Conservation (phyloP, 2,888 invertebrate genomes). For the Eulithis testata region DNA sequence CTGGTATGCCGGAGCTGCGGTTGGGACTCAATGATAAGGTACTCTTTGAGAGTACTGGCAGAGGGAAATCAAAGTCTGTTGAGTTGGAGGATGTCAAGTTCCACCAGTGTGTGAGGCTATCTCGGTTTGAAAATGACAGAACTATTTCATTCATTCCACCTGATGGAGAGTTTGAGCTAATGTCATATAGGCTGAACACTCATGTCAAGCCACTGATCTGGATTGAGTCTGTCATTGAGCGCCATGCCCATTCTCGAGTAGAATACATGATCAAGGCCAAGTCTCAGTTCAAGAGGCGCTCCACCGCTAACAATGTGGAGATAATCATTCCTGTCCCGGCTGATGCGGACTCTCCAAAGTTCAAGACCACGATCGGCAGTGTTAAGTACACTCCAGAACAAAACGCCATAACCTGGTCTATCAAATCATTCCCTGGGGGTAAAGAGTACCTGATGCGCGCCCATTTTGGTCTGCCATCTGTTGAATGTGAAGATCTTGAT, state of each 20-base stretch:
- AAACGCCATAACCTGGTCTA: slow-evolving; percentile 98
- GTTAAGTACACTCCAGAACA: slow-evolving; percentile 99
- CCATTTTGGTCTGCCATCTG: slow-evolving; percentile 98
- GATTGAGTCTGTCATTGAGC: slow-evolving; percentile 99
- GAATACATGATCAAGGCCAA: slow-evolving; percentile 99
- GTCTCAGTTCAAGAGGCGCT: slow-evolving; percentile 98
- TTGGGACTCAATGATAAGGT: slow-evolving; percentile 99
- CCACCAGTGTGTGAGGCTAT: slow-evolving; percentile 98
- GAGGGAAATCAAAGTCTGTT: slow-evolving; percentile 98
- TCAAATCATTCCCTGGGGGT: slow-evolving; percentile 98
- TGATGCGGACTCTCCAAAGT: slow-evolving; percentile 99
- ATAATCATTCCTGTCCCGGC: slow-evolving; percentile 98
- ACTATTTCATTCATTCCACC: slow-evolving; percentile 99
- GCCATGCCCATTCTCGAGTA: slow-evolving; percentile 98
- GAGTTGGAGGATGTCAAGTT: slow-evolving; percentile 99
- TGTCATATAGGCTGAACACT: slow-evolving; percentile 98
- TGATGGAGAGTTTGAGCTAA: slow-evolving; percentile 99
- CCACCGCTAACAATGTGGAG: slow-evolving; percentile 99
- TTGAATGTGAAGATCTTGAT: slow-evolving; percentile 96
- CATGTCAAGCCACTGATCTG: slow-evolving; percentile 99
- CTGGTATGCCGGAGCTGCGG: slow-evolving; percentile 99
- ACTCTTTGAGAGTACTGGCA: slow-evolving; percentile 97
- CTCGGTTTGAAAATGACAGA: slow-evolving; percentile 98
- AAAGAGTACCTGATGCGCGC: slow-evolving; percentile 99
- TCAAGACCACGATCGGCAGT: slow-evolving; percentile 98